Evolutionary conservation across 2,888 invertebrate species (phyloP), one percentile per base, ranked within the genome.

Genomic region (Pyralis farinalis): DNA sequence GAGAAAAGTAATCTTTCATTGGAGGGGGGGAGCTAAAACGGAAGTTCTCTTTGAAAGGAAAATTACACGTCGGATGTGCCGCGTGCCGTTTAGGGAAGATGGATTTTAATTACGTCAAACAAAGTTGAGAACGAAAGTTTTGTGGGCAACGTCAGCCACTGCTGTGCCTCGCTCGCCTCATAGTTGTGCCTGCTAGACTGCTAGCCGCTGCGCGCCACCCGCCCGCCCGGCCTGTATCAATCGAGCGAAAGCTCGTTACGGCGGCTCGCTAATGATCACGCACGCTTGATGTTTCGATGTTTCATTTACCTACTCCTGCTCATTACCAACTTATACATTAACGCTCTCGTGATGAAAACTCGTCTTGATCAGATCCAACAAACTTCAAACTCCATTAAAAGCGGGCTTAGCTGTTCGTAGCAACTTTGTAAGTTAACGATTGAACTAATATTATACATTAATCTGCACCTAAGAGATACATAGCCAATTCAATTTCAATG

Each of bases 1-100:
- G 77, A 81, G 83, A 77, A 86, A 84, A 86, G 88, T 88, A 88
- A 88, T 88, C 88, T 88, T 87, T 88, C 87, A 87, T 87, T 86
- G 86, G 83, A 79, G 76, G 16, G 71, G 83, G 82, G 85, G 80
- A 78, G 81, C 84, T 87, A 73, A 88, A 84, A 87, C 85, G 88
- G 85, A 88, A 87, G 86, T 87, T 86, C 86, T 80, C 80, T 87
- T 87, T 87, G 73, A 86, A 87, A 86, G 80, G 83, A 87, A 87
- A 87, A 88, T 88, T 87, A 86, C 85, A 79, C 79, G 81, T 83
- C 76, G 81, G 78, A 84, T 84, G 76, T 79, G 72, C 76, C 69
- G 74, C 73, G 74, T 69, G 64, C 68, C 74, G 71, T 65, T 70
- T 67, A 62, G 66, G 63, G 65, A 73, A 84, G 86, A 84, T 85